Conservation (phyloP, 2,797 vertebrate genomes). For the Xenentodon cancila region DNA sequence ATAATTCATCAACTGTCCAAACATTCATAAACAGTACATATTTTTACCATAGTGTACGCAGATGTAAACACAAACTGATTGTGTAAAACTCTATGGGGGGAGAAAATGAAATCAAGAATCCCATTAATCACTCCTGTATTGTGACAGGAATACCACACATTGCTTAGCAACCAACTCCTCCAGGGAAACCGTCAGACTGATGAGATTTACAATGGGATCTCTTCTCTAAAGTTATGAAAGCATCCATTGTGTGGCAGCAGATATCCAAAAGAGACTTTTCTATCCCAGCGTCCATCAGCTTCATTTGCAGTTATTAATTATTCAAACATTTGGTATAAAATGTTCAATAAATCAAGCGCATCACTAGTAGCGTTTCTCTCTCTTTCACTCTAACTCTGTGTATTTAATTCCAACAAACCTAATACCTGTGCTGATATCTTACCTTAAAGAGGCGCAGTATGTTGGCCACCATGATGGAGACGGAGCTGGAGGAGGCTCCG, state of each 20-base stretch:
- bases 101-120: conserved; percentile 54
- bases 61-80: conserved; percentile 46
- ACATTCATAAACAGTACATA: conserved; percentile 30
- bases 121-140: conserved; percentile 61
- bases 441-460: conserved; percentile 98
- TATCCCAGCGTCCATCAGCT: conserved; percentile 24
- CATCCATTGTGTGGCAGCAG: conserved; percentile 55
- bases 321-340: conserved; percentile 35
- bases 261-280: conserved; percentile 37
- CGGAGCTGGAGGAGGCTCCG: conserved; percentile 95
- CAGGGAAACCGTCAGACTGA: conserved; percentile 50
- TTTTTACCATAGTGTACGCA: conserved; percentile 29
- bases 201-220: conserved; percentile 59
- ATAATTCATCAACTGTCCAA: conserved; percentile 54
- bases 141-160: conserved; percentile 61
- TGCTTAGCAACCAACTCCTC: conserved; percentile 71
- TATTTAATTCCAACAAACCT: not conserved
- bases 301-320: conserved; percentile 52
- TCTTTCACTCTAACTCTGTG: not conserved
- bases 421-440: conserved; percentile 31
- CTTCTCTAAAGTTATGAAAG: conserved; percentile 54
- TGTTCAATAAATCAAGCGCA: conserved; percentile 36
- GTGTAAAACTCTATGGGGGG: conserved; percentile 34
- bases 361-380: not conserved
- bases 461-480: conserved; percentile 99